These are phyloP conservation scores for Strigamia crassipes DNA, from an alignment of 2,888 invertebrate species.

Conservation along the genomic window DNA sequence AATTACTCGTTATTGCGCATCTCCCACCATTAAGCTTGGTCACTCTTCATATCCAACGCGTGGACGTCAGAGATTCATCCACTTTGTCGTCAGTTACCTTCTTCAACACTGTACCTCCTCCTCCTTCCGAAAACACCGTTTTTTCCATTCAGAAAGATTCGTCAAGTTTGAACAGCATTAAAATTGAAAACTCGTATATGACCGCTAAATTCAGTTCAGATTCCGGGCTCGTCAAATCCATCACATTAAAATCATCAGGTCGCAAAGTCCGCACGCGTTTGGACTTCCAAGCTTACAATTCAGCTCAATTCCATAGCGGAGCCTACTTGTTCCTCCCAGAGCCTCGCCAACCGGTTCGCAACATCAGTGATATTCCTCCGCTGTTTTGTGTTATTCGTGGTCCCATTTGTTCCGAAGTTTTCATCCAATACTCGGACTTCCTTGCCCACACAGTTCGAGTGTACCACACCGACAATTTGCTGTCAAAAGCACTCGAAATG, in stretches of 20 bases:
- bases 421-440: conserved; percentile 74
- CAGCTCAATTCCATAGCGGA: conserved; percentile 91
- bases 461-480: conserved; percentile 72
- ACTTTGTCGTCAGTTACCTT: conserved; percentile 47
- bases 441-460: conserved; percentile 78
- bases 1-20: conserved; percentile 75
- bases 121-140: conserved; percentile 48
- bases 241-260: conserved; percentile 76
- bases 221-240: conserved; percentile 78
- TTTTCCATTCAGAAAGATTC: conserved; percentile 51
- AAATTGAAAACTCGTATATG: conserved; percentile 78
- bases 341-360: conserved; percentile 81
- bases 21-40: conserved; percentile 76
- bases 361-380: conserved; percentile 67
- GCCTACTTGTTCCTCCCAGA: conserved; percentile 95
- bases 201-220: conserved; percentile 80
- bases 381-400: conserved; percentile 85
- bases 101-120: conserved; percentile 48
- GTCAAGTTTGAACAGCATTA: conserved; percentile 66
- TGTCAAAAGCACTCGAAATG: conserved; percentile 76
- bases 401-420: conserved; percentile 79
- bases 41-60: conserved; percentile 61
- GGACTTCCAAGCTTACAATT: conserved; percentile 81
- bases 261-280: conserved; percentile 64
- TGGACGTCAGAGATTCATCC: conserved; percentile 52